phyloP scores from a whole-genome alignment of 2,113 vertebrate species.

The Dromiciops gliroides region DNA sequence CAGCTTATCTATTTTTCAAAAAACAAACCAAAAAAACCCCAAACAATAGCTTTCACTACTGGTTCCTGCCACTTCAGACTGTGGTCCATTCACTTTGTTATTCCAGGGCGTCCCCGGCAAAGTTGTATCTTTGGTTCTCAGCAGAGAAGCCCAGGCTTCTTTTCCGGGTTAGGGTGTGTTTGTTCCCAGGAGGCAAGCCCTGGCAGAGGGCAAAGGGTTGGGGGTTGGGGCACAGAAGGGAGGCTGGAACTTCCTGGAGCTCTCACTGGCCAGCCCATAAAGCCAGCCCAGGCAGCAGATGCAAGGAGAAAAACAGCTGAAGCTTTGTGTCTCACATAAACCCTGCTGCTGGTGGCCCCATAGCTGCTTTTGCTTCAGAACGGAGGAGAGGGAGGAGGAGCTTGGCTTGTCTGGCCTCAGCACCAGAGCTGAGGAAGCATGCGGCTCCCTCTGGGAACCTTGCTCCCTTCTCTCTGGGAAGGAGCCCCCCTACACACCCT shows the following conservation, averaged over 20 bases:
- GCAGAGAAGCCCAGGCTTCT: background rate
- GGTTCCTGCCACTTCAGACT: too few relatives aligned
- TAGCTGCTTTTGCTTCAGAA: slow-evolving; percentile 17
- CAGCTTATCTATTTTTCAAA: too few relatives aligned
- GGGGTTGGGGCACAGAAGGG: background rate
- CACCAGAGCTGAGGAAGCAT: slow-evolving; percentile 54
- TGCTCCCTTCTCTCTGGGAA: slow-evolving; percentile 59
- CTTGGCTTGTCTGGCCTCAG: background rate
- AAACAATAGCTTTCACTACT: too few relatives aligned
- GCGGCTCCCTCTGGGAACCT: slow-evolving; percentile 59
- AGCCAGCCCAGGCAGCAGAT: background rate
- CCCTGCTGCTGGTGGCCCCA: background rate
- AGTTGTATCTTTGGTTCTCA: background rate
- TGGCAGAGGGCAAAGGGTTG: background rate
- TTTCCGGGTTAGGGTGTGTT: background rate
- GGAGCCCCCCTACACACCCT: slow-evolving; percentile 72
- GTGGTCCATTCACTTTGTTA: too few relatives aligned
- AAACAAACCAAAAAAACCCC: too few relatives aligned
- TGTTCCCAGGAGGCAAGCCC: background rate
- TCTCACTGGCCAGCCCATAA: background rate
- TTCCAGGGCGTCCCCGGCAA: background rate
- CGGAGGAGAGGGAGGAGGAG: background rate
- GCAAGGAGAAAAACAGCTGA: background rate
- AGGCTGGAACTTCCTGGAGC: background rate
- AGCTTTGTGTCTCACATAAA: background rate